These are phyloP conservation scores for Pteropus rufus DNA, from an alignment of 2,797 vertebrate genomes.

Conservation along the genomic window DNA sequence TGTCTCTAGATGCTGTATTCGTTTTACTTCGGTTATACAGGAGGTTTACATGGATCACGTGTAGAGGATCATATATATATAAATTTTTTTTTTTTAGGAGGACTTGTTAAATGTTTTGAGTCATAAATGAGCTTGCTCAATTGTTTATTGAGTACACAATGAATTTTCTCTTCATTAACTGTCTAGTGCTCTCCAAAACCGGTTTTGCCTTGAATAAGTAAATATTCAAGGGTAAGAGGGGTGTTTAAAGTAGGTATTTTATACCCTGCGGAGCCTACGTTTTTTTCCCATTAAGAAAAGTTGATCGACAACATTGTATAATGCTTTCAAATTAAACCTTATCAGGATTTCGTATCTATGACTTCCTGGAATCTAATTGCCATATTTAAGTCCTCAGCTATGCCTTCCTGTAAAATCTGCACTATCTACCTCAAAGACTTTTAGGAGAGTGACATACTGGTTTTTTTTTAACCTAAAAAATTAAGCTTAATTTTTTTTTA, in stretches of 20 bases:
- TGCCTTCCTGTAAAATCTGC: background rate
- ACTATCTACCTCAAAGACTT: background rate
- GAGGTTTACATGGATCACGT: background rate
- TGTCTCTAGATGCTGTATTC: background rate
- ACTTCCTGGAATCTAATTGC: background rate
- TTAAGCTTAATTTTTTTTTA: background rate
- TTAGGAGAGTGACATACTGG: background rate
- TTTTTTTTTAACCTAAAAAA: background rate
- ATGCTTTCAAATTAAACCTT: background rate
- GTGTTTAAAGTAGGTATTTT: background rate
- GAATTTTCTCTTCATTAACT: background rate
- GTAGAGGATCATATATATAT: background rate
- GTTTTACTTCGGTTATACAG: background rate
- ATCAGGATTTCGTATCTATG: background rate
- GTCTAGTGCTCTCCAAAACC: background rate
- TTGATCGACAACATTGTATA: background rate
- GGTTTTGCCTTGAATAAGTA: background rate
- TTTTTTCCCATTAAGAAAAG: background rate
- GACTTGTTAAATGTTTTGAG: background rate
- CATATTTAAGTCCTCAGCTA: background rate
- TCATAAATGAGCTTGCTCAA: background rate
- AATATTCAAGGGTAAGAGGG: background rate
- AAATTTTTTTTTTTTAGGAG: background rate
- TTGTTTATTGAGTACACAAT: background rate
- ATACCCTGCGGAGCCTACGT: background rate